Evolutionary conservation across 2,888 invertebrate species (phyloP), one percentile per base, ranked within the genome.

Genomic region (Pantelozetes paolii): DNA sequence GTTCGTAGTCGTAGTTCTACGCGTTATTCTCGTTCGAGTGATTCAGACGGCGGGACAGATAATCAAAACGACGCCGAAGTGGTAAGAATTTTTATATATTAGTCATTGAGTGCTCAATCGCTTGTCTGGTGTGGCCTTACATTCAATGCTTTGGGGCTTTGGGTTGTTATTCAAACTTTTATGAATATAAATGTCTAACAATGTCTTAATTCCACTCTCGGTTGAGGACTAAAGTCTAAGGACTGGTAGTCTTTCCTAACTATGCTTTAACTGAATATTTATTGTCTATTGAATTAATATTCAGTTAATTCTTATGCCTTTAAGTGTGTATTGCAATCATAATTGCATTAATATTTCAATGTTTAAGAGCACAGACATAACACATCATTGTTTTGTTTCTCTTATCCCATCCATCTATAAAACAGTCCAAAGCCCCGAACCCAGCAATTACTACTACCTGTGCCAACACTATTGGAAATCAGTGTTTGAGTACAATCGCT

Each of bases 1-100:
- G 75, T 78, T 20, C 77, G 76, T 30, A 78, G 77, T 73, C 70
- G 78, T 23, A 72, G 76, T 59, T 50, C 72, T 42, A 72, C 72
- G 26, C 54, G 72, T 20, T 32, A 75, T n/a, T 42, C 75, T 3
- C 64, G 67, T 30, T 75, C 75, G 28, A 75, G 62, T 72, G 62
- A 72, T 42, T 62, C 72, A 9, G 72, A 72, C 18, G 26, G 11
- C 20, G 72, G 72, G 9, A 28, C 30, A 13, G 71, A 71, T 15
- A 54, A 48, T 30, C 13, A 8, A 13, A 54, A 48, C 30, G 71
- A 71, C 5, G 30, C 26, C n/a, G 71, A 71, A 71, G 48, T 71
- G 71, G 71, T 48, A 48, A 71, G 71, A 26, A 59, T 6, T 50
- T 1, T 28, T 28, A 28, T 54, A 26, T 5, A 18, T 26, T 9